Base-by-base conservation (phyloP, 1,140 invertebrate genomes). In the Stratiolaelaps scimitus region DNA sequence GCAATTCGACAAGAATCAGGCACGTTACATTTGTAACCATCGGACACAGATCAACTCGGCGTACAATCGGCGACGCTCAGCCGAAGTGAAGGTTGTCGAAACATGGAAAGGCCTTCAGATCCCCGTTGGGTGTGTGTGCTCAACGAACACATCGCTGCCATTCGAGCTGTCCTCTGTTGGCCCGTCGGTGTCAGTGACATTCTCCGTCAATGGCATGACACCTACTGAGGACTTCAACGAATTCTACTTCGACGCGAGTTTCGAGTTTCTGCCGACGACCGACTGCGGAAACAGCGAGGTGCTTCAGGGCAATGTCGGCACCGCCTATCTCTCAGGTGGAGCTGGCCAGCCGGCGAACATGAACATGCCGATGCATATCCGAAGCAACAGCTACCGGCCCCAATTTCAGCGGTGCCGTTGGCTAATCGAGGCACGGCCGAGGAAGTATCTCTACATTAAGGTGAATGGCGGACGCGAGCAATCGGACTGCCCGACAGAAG, bases 51-150 rank as follows among this genome's bases (percentile, higher is more conserved):
- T 65, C 29, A 34, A 43, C 20, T 65, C 65, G 7, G 56, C 66
- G 0, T 67, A 64, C 26, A 47, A 70, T 20, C 45, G 48, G 53
- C 46, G 64, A 19, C 65, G 65, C 15, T 67, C 68, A 45, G 67
- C 69, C 15, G n/a, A 65, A 2, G 43, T 69, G 10, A 67, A 69
- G 15, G 66, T 69, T n/a, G 67, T 65, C 1, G 69, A 70, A 45
- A 44, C 64, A 17, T 70, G 69, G 69, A 64, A 68, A 29, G 66
- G 64, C 17, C 26, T 60, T 5, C 29, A 47, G 17, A 60, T 60
- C 1, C 53, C 53, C 17, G 53, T 34, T 2, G 53, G 53, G 4
- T 60, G 53, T 60, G 53, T 60, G 17, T 60, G 53, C 10, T 60
- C 53, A 10, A 29, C 53, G 53, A 60, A 60, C 23, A 60, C 53